Evolutionary conservation across 2,888 invertebrate species (phyloP).

Genomic region (Drosophila testacea): DNA sequence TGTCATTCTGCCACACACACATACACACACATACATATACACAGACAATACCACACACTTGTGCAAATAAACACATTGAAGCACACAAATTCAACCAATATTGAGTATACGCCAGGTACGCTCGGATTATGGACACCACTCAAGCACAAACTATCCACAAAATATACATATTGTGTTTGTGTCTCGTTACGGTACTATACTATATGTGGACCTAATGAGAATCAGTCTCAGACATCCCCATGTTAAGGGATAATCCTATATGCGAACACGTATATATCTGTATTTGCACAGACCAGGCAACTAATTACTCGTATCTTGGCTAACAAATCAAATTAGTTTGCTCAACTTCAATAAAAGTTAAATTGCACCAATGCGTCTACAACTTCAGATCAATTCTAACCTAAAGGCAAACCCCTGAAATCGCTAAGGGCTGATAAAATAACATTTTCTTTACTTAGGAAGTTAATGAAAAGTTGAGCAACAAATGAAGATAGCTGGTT

Average conservation of each 20-base stretch:
- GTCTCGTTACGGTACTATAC: neutral
- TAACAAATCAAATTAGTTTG: constrained; percentile 63
- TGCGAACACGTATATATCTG: too few species aligned
- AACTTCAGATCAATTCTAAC: neutral
- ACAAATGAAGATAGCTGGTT: neutral
- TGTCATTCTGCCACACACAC: constrained; percentile 27
- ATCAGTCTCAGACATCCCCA: neutral
- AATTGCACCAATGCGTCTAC: constrained; percentile 31
- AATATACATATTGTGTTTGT: neutral
- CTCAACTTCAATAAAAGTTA: constrained; percentile 36
- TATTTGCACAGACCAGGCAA: constrained; percentile 16
- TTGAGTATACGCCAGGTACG: constrained; percentile 20
- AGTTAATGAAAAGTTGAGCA: neutral
- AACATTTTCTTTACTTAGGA: constrained; percentile 5
- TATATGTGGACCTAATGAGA: constrained; percentile 27
- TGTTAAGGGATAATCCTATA: neutral
- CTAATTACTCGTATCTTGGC: constrained; percentile 55
- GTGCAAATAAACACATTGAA: constrained; percentile 4
- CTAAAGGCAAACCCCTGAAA: neutral
- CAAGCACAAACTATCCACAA: constrained; percentile 30
- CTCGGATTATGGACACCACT: constrained; percentile 27
- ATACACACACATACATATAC: constrained; percentile 5
- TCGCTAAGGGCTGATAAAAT: constrained; percentile 2
- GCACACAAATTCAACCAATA: neutral
- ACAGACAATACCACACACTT: neutral